Percentiles rank a stretch among this genome's conserved stretches.
Conservation (phyloP, 2,888 invertebrate species). For the Mimachlamys varia region DNA sequence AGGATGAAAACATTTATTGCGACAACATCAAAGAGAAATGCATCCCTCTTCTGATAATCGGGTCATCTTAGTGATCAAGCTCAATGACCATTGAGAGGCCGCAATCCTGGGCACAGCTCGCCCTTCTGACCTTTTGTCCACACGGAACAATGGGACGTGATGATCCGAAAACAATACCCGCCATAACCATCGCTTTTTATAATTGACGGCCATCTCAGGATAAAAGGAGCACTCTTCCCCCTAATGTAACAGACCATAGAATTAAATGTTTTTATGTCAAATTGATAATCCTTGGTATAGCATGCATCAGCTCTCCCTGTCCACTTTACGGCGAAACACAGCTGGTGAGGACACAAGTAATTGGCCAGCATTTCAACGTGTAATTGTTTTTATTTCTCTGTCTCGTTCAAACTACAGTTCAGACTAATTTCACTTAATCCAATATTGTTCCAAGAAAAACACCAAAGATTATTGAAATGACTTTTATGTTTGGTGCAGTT, state of each 20-base stretch:
- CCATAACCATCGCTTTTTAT: constrained; percentile 32
- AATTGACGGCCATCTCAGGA: constrained; percentile 34
- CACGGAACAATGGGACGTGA: constrained; percentile 11
- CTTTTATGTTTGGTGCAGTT: neutral
- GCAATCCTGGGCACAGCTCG: constrained; percentile 9
- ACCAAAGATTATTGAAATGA: neutral
- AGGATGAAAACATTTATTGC: constrained; percentile 11
- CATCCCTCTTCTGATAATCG: constrained; percentile 16
- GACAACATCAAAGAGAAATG: constrained; percentile 4
- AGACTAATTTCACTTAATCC: constrained; percentile 12
- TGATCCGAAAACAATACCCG: constrained; percentile 33
- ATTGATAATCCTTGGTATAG: constrained; percentile 11
- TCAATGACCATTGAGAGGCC: constrained; percentile 15
- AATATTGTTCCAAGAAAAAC: constrained; percentile 1
- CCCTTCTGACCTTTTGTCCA: constrained; percentile 23
- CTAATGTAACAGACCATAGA: constrained; percentile 32
- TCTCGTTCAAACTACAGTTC: constrained; percentile 4
- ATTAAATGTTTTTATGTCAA: constrained; percentile 34
- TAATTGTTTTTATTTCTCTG: constrained; percentile 12
- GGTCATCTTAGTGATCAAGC: neutral
- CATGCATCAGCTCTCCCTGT: neutral
- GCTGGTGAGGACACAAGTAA: constrained; percentile 5
- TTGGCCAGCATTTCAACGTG: neutral
- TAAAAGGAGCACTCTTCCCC: constrained; percentile 5
- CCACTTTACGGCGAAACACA: neutral